Base-by-base conservation (phyloP, 2,113 vertebrate species). In the Stigmatopora argus region DNA sequence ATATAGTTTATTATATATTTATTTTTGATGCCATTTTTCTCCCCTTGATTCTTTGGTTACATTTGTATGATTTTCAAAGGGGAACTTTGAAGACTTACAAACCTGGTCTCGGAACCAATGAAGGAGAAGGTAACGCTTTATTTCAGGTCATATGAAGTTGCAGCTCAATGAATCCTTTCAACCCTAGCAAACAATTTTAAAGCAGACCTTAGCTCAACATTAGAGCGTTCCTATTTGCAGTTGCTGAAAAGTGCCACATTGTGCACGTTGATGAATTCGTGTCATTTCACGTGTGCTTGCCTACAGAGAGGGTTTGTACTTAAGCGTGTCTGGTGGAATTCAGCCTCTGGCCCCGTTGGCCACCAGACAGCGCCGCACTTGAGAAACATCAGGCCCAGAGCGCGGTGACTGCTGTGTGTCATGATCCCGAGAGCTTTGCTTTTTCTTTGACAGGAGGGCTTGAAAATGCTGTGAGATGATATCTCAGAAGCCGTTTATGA, bases 391-490 rank as follows among this genome's bases (percentile, higher is more conserved):
- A 75, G 65, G 85, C 85, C 79, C 87, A 84, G 81, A 87, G 87
- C 85, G 74, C 78, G 86, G 87, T 88, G 88, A 89, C 88, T 88
- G 86, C 83, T 49, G 63, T 85, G 83, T 89, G 87, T 88, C 89
- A 86, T 85, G 89, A 90, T 88, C 88, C 86, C 79, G 62, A 78
- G 82, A 87, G 88, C 88, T 88, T 83, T 84, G 83, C 82, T 78
- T 89, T 86, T 79, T 86, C 81, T 87, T 84, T 90, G 88, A 90
- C 89, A 90, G 88, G 81, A 86, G 81, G 85, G 77, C 87, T 84
- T 88, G 89, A 90, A 87, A 90, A 86, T 89, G 90, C 84, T 83
- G 76, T 63, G 78, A 88, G 89, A 89, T 88, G 79, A 90, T 89
- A 88, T 91, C 88, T 85, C 87, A 81, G 76, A 89, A 89, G 87